phyloP scores from a whole-genome alignment of 2,888 invertebrate genomes.

The Stenolophus ochropezus region DNA sequence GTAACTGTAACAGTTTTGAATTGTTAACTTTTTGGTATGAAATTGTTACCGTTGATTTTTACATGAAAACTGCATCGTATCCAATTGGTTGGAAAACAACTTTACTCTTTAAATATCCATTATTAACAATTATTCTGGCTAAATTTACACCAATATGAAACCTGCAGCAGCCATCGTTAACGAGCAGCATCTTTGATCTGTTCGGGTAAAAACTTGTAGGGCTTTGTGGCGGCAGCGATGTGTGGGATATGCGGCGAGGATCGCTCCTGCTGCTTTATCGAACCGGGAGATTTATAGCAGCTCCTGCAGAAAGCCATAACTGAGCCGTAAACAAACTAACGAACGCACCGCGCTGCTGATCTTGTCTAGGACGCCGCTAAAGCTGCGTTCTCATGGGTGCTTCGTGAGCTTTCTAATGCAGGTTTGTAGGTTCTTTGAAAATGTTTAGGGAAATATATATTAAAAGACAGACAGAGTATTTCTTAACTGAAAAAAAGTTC shows the following conservation, averaged over 20 bases:
- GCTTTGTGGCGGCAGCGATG: slow-evolving; percentile 17
- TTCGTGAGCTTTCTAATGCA: no score
- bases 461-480: no score
- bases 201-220: not conserved
- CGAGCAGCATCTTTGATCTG: slow-evolving; percentile 12
- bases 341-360: slow-evolving; percentile 21
- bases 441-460: no score
- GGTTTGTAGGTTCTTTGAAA: no score
- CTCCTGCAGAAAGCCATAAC: slow-evolving; percentile 58
- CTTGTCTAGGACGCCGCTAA: not conserved
- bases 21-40: no score
- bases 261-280: slow-evolving; percentile 47
- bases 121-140: no score
- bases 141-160: not conserved
- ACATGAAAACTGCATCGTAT: no score
- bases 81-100: no score
- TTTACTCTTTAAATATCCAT: no score
- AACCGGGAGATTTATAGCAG: slow-evolving; percentile 49
- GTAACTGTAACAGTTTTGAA: no score
- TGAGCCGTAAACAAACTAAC: slow-evolving; percentile 59
- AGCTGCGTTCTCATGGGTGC: not conserved
- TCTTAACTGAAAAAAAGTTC: no score
- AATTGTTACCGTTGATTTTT: no score
- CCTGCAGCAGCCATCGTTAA: not conserved
- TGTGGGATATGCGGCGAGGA: slow-evolving; percentile 4